Percentiles rank a stretch among this genome's conserved stretches.
phyloP scores from a whole-genome alignment of 2,113 vertebrate genomes.

The Caracal caracal region DNA sequence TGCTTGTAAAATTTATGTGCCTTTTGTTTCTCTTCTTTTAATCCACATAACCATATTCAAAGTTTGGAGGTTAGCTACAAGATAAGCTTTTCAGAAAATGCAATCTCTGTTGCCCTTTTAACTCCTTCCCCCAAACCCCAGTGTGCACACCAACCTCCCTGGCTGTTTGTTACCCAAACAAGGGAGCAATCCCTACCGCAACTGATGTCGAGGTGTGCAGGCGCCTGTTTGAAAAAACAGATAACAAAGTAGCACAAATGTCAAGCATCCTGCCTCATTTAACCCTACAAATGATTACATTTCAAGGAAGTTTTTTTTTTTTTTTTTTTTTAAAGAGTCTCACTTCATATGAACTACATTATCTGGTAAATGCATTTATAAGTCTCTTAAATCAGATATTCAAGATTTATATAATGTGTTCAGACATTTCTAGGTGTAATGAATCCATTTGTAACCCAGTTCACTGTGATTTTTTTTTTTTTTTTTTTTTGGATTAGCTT shows the following conservation, averaged over 20 bases:
- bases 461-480: neutral
- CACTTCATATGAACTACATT: neutral
- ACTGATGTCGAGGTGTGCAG: slow-evolving; percentile 18
- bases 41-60: neutral
- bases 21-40: neutral
- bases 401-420: neutral
- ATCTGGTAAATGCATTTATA: slow-evolving; percentile 38
- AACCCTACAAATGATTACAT: slow-evolving; percentile 9
- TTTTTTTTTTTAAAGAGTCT: neutral
- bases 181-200: neutral
- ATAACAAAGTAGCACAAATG: slow-evolving; percentile 55
- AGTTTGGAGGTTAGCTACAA: slow-evolving; percentile 4
- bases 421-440: neutral
- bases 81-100: slow-evolving; percentile 55
- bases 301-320: neutral
- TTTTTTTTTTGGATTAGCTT: neutral
- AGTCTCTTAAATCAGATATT: slow-evolving; percentile 18
- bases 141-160: neutral
- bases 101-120: slow-evolving; percentile 9
- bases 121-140: neutral
- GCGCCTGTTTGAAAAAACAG: neutral
- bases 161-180: neutral
- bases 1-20: slow-evolving; percentile 53
- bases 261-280: slow-evolving; percentile 67
- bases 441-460: slow-evolving; percentile 2